Conservation (phyloP, 2,888 invertebrate species). For the Tuta absoluta region DNA sequence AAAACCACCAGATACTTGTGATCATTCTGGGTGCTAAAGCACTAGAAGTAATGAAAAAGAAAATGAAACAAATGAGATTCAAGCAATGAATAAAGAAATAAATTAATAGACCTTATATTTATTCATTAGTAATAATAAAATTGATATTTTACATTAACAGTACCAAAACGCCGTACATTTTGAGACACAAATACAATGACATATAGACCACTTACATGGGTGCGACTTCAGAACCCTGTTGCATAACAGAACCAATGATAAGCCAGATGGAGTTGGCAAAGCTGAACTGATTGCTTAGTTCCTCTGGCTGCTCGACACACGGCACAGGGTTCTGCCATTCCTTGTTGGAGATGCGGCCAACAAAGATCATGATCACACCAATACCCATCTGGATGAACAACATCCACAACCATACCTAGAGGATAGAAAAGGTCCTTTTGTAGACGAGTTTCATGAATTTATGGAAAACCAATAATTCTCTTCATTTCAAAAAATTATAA, state of each 20-base stretch:
- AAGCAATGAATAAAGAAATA: not conserved
- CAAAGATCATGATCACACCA: constrained; percentile 89
- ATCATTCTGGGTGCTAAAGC: constrained; percentile 93
- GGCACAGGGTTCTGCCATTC: constrained; percentile 95
- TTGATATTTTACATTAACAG: not conserved
- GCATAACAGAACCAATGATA: constrained; percentile 91
- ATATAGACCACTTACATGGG: constrained; percentile 83
- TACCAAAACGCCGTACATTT: too few species aligned
- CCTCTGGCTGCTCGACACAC: constrained; percentile 90
- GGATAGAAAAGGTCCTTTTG: constrained; percentile 6
- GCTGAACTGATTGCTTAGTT: constrained; percentile 91
- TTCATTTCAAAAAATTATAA: too few species aligned
- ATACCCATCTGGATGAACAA: constrained; percentile 89
- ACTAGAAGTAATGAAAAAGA: constrained; percentile 67
- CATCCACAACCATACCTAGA: constrained; percentile 91
- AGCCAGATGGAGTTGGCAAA: constrained; percentile 94
- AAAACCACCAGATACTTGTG: constrained; percentile 95
- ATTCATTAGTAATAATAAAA: too few species aligned
- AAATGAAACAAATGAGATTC: not conserved
- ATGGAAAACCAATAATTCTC: too few species aligned
- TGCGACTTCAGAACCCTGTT: constrained; percentile 93
- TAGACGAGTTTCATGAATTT: too few species aligned
- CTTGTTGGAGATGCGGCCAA: constrained; percentile 90
- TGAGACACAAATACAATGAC: too few species aligned
- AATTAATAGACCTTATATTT: too few species aligned